phyloP scores from a whole-genome alignment of 2,888 invertebrate genomes.

The Macaria liturata region DNA sequence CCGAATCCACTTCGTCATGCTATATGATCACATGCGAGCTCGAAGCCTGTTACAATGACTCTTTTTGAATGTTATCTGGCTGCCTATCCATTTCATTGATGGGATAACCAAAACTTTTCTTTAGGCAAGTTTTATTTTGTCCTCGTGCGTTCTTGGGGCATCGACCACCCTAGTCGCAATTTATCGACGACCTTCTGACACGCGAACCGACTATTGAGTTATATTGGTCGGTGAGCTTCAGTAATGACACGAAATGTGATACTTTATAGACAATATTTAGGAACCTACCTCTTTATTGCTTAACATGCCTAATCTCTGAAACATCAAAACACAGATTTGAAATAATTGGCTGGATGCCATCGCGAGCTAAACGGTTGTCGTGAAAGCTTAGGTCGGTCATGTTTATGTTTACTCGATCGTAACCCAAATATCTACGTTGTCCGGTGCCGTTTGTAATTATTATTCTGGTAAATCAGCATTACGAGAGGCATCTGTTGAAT shows the following conservation, averaged over 20 bases:
- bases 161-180: conserved; percentile 34
- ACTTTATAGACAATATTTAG: conserved; percentile 7
- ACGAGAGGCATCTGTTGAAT: conserved; percentile 9
- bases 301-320: conserved; percentile 26
- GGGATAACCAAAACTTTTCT: conserved; percentile 9
- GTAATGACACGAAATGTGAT: conserved; percentile 25
- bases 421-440: conserved; percentile 52
- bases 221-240: conserved; percentile 26
- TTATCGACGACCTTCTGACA: conserved; percentile 45
- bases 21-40: conserved; percentile 15
- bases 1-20: conserved; percentile 23
- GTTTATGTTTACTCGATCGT: conserved; percentile 63
- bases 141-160: conserved; percentile 19
- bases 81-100: conserved; percentile 7
- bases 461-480: conserved; percentile 11
- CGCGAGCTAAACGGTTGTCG: conserved; percentile 47
- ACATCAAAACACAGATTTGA: conserved; percentile 30
- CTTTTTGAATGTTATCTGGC: conserved; percentile 6
- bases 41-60: conserved; percentile 8
- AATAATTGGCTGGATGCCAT: conserved; percentile 49
- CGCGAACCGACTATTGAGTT: conserved; percentile 38
- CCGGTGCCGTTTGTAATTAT: conserved; percentile 14
- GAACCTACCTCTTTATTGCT: conserved; percentile 17
- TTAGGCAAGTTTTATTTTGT: background rate
- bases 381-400: conserved; percentile 53